These are phyloP conservation scores for Rhinolophus sinicus DNA, from an alignment of 2,113 vertebrate species.

Conservation along the genomic window DNA sequence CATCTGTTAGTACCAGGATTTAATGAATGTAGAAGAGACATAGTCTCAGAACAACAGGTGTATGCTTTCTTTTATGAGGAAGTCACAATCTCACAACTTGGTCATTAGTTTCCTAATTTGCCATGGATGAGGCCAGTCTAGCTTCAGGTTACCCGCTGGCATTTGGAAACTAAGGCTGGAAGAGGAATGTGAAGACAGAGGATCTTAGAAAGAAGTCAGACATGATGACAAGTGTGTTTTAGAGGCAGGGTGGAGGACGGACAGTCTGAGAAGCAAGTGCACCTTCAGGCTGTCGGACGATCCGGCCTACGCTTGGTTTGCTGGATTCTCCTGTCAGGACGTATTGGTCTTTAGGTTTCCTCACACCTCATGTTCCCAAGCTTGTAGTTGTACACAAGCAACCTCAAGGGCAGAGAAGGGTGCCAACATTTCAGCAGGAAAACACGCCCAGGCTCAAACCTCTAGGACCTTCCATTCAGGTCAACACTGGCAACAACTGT, in stretches of 20 bases:
- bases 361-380: not conserved
- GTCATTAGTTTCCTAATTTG: not conserved
- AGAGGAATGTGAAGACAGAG: not conserved
- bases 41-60: not conserved
- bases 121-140: not conserved
- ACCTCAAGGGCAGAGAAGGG: not conserved
- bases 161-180: not conserved
- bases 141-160: not conserved
- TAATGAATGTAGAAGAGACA: conserved; percentile 7
- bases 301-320: not conserved
- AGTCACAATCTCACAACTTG: not conserved
- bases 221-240: not conserved
- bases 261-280: not conserved
- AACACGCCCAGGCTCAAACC: not conserved
- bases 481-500: not conserved
- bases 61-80: not conserved
- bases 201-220: not conserved
- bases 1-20: not conserved
- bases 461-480: not conserved
- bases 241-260: not conserved
- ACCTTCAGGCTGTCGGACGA: not conserved
- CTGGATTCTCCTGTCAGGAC: not conserved
- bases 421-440: not conserved
- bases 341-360: not conserved
- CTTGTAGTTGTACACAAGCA: not conserved